phyloP scores from a whole-genome alignment of 2,888 invertebrate species.

The Drosophila fungiperda region DNA sequence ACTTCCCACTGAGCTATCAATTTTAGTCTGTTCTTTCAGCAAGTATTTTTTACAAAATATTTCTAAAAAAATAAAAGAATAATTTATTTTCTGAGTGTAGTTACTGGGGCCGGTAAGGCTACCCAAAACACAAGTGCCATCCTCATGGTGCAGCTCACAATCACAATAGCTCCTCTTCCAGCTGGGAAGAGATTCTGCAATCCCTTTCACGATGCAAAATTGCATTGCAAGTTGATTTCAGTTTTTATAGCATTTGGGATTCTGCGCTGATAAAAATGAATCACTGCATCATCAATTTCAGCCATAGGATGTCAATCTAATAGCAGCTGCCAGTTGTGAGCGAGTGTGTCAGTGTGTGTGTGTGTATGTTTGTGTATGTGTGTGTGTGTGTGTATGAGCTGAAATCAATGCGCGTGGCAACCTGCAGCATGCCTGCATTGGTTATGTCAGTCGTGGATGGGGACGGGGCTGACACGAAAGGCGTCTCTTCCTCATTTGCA shows the following conservation, averaged over 20 bases:
- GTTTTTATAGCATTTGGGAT: constrained; percentile 70
- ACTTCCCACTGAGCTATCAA: neutral
- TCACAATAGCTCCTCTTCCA: neutral
- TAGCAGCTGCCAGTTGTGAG: constrained; percentile 4
- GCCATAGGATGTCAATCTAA: constrained; percentile 35
- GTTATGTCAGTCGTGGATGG: constrained; percentile 11
- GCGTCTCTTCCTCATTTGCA: constrained; percentile 76
- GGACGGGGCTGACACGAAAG: constrained; percentile 13
- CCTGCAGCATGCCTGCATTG: constrained; percentile 21
- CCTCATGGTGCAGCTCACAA: neutral
- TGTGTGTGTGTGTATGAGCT: constrained; percentile 5
- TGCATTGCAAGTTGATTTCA: constrained; percentile 54
- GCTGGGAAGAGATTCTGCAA: neutral
- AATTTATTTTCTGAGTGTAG: neutral
- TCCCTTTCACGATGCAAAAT: constrained; percentile 22
- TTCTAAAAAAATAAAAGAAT: no score
- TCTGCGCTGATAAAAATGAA: constrained; percentile 71
- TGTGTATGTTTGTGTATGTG: neutral
- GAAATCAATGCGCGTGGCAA: constrained; percentile 50
- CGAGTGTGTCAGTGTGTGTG: neutral
- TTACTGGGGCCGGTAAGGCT: neutral
- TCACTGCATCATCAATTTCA: constrained; percentile 69
- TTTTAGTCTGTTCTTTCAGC: neutral
- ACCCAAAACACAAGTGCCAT: constrained; percentile 5
- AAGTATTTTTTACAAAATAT: neutral